phyloP scores from a whole-genome alignment of 2,797 vertebrate genomes.

The Anabacerthia variegaticeps region DNA sequence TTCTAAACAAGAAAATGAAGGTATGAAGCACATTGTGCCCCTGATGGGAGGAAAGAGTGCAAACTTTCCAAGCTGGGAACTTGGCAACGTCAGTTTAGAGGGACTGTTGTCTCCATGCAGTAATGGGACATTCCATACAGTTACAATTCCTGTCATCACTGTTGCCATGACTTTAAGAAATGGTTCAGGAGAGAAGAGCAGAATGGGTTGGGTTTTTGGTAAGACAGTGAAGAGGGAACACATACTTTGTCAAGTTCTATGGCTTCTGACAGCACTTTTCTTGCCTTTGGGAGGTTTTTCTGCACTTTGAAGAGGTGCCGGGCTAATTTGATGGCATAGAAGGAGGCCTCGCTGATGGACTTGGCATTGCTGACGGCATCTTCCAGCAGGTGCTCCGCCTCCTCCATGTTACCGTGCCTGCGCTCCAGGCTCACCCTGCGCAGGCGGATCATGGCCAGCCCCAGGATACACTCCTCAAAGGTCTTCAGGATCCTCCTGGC shows the following conservation, averaged over 20 bases:
- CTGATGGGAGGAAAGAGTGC: not conserved
- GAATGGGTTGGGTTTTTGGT: not conserved
- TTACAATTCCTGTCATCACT: constrained; percentile 71
- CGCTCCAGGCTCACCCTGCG: constrained; percentile 95
- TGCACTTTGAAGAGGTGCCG: constrained; percentile 92
- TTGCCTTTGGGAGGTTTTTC: constrained; percentile 88
- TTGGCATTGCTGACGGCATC: constrained; percentile 89
- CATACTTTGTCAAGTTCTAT: constrained; percentile 93
- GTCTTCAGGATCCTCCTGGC: constrained; percentile 88
- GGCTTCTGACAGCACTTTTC: constrained; percentile 92
- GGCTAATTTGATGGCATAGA: constrained; percentile 94
- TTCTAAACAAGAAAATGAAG: not conserved
- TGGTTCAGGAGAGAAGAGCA: not conserved
- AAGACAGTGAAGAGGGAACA: constrained; percentile 25
- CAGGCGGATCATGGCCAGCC: constrained; percentile 92
- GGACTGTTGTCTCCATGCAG: constrained; percentile 80
- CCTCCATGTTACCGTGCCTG: constrained; percentile 92
- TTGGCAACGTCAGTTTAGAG: constrained; percentile 84
- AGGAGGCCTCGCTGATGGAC: constrained; percentile 84
- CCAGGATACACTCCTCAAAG: constrained; percentile 86
- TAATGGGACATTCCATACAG: constrained; percentile 65
- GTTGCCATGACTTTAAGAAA: constrained; percentile 48
- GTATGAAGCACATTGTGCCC: not conserved
- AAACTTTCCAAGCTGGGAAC: not conserved
- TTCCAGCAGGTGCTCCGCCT: constrained; percentile 87